Conservation (phyloP, 2,113 vertebrate species). For the Agelaius tricolor region DNA sequence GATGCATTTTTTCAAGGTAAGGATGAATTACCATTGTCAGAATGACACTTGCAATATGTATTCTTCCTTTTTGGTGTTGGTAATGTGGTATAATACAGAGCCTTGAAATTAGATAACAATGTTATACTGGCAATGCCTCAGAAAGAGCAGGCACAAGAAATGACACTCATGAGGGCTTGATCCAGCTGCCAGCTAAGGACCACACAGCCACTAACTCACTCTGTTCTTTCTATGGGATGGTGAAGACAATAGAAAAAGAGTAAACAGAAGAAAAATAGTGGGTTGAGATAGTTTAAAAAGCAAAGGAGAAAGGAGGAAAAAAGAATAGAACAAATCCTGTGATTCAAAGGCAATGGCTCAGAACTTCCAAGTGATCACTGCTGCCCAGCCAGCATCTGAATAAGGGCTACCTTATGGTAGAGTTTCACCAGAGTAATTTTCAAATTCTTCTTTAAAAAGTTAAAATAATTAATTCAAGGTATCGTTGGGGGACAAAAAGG, state of each 20-base stretch:
- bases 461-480: background rate
- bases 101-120: background rate
- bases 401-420: background rate
- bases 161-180: rapidly evolving
- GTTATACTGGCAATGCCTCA: background rate
- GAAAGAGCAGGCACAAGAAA: background rate
- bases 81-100: background rate
- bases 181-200: background rate
- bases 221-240: background rate
- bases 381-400: background rate
- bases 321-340: background rate
- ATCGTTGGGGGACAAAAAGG: too few species aligned
- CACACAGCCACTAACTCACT: background rate
- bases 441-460: background rate
- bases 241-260: background rate
- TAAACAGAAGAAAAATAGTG: background rate
- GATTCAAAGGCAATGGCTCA: background rate
- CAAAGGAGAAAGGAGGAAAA: background rate
- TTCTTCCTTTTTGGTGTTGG: background rate
- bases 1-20: background rate
- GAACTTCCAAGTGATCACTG: background rate
- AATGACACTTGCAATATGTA: background rate
- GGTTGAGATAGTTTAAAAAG: background rate
- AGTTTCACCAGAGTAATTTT: background rate
- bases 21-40: background rate